A percentile compares a stretch with the other conserved stretches of the same genome.
These are phyloP conservation scores for Platysteira castanea DNA, from an alignment of 2,113 vertebrate species.

Conservation along the genomic window DNA sequence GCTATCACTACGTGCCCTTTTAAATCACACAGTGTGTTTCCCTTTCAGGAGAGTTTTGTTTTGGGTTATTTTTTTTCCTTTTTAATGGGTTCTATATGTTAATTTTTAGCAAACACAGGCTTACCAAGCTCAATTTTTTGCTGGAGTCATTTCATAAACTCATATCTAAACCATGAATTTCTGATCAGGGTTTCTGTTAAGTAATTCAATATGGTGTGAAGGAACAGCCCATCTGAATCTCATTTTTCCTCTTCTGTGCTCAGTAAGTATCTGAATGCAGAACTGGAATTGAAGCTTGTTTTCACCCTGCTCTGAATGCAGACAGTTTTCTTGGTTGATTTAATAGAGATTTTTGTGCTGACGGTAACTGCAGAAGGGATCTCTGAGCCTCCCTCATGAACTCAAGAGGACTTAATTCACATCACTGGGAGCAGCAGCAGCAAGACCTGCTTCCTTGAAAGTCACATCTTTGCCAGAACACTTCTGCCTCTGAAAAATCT, in stretches of 20 bases:
- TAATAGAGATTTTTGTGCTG: neutral
- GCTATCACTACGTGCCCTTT: neutral
- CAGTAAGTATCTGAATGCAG: neutral
- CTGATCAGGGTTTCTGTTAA: slow-evolving; percentile 52
- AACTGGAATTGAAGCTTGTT: neutral
- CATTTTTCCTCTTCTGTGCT: neutral
- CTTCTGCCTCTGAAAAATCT: neutral
- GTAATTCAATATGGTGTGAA: slow-evolving; percentile 49
- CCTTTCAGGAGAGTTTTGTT: slow-evolving; percentile 6
- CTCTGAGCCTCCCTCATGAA: neutral
- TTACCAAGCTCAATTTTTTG: slow-evolving; percentile 21
- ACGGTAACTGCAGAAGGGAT: neutral
- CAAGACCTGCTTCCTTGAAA: neutral
- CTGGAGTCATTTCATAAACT: slow-evolving; percentile 38
- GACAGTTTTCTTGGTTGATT: neutral
- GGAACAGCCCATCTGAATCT: slow-evolving; percentile 15
- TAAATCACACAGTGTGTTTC: neutral
- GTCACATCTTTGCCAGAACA: neutral
- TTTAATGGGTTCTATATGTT: neutral
- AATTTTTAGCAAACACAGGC: slow-evolving; percentile 50
- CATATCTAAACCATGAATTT: slow-evolving; percentile 24
- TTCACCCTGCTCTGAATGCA: neutral
- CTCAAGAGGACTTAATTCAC: neutral
- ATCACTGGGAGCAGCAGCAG: neutral
- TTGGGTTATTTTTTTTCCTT: neutral